Conservation (phyloP, 1,140 invertebrate species). For the Orius insidiosus region DNA sequence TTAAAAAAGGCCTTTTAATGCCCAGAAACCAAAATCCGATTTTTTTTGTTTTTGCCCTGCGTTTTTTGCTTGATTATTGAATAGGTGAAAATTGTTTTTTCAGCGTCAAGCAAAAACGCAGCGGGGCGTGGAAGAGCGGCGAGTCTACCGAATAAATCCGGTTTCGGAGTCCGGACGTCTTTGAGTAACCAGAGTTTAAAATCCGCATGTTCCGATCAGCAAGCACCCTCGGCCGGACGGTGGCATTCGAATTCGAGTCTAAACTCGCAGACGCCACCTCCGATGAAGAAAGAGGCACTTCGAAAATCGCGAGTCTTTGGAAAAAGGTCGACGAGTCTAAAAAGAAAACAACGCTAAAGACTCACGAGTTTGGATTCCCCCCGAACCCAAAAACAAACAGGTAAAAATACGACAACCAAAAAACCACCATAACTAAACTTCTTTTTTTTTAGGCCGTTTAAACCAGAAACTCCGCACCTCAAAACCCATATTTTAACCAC, state of each 20-base stretch:
- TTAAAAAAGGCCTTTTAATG: too few relatives aligned
- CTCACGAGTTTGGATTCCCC: slow-evolving; percentile 43
- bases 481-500: too few relatives aligned
- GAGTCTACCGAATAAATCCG: slow-evolving; percentile 17
- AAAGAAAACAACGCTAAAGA: slow-evolving; percentile 36
- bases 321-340: slow-evolving; percentile 65
- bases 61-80: too few relatives aligned
- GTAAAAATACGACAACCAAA: neutral
- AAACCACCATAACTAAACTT: too few relatives aligned
- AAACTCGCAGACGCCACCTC: slow-evolving; percentile 27
- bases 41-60: too few relatives aligned
- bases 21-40: too few relatives aligned
- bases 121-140: slow-evolving; percentile 17
- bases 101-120: slow-evolving; percentile 8
- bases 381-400: slow-evolving; percentile 18
- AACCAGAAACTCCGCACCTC: too few relatives aligned
- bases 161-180: slow-evolving; percentile 18
- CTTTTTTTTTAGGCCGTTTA: too few relatives aligned
- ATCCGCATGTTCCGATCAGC: slow-evolving; percentile 31
- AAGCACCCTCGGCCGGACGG: slow-evolving; percentile 16
- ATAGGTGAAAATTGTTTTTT: neutral
- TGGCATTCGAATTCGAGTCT: slow-evolving; percentile 39
- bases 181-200: slow-evolving; percentile 33
- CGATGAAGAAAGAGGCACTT: slow-evolving; percentile 48
- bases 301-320: slow-evolving; percentile 78